These are phyloP conservation scores for Euleptes europaea DNA, from an alignment of 2,113 vertebrate genomes.

Conservation along the genomic window DNA sequence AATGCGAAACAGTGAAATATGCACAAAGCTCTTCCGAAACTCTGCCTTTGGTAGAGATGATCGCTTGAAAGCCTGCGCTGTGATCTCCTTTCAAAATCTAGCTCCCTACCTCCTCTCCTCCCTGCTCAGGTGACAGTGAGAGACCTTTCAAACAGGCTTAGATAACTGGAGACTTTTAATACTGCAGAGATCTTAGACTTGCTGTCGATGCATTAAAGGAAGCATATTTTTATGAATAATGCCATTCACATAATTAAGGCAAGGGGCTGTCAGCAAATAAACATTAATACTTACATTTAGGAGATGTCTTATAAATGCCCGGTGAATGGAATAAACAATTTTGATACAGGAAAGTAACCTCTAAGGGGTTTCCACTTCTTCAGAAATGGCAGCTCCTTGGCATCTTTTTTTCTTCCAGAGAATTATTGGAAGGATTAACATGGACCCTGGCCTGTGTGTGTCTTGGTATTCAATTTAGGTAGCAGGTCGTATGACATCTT, in stretches of 20 bases:
- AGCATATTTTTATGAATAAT: background rate
- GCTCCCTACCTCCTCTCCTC: background rate
- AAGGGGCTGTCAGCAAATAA: background rate
- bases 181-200: background rate
- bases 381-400: background rate
- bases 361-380: background rate
- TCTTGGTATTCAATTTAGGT: background rate
- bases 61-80: background rate
- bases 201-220: background rate
- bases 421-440: background rate
- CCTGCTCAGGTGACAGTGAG: slow-evolving; percentile 1
- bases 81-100: slow-evolving; percentile 16
- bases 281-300: background rate
- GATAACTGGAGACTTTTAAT: slow-evolving; percentile 7
- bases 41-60: background rate
- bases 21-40: slow-evolving; percentile 10
- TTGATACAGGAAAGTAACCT: background rate
- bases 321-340: background rate
- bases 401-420: background rate
- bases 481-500: background rate
- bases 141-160: slow-evolving; percentile 9
- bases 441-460: background rate
- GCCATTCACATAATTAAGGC: background rate
- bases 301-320: background rate
- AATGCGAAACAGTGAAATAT: background rate